Percentiles rank a stretch among this genome's conserved stretches.
Evolutionary conservation across 2,888 invertebrate species (phyloP).

Genomic region (Linhomoeus sp.): DNA sequence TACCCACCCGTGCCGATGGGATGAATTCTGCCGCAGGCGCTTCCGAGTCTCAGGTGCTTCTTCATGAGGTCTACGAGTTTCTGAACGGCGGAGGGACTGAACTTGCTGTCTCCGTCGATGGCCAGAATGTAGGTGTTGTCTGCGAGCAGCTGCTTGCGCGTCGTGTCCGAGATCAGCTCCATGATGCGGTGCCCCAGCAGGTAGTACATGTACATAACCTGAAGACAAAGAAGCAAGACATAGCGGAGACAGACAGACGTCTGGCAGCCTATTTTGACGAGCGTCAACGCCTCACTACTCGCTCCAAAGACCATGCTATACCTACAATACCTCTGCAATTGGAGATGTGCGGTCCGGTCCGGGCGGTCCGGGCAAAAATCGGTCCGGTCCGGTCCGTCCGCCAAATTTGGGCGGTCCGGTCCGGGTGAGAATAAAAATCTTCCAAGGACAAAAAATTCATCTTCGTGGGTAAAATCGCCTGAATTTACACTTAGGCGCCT

Average conservation of each 20-base stretch:
- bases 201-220: conserved; percentile 75
- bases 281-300: not conserved
- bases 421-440: too few relatives aligned
- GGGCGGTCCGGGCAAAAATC: too few relatives aligned
- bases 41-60: conserved; percentile 52
- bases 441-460: too few relatives aligned
- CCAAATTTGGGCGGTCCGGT: too few relatives aligned
- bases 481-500: too few relatives aligned
- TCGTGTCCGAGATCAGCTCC: conserved; percentile 38
- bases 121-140: conserved; percentile 64
- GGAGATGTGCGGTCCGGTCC: too few relatives aligned
- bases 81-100: conserved; percentile 56
- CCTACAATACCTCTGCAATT: too few relatives aligned
- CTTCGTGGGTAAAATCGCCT: too few relatives aligned
- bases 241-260: not conserved
- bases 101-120: conserved; percentile 62
- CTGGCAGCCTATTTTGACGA: not conserved
- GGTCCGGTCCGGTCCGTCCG: too few relatives aligned
- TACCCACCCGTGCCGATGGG: conserved; percentile 53
- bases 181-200: conserved; percentile 57
- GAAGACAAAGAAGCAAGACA: not conserved
- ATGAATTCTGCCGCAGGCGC: conserved; percentile 72
- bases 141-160: conserved; percentile 38
- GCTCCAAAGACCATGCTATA: too few relatives aligned
- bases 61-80: conserved; percentile 65